Evolutionary conservation across 1,140 invertebrate genomes (phyloP).

Genomic region (Hypsibius dujardini): DNA sequence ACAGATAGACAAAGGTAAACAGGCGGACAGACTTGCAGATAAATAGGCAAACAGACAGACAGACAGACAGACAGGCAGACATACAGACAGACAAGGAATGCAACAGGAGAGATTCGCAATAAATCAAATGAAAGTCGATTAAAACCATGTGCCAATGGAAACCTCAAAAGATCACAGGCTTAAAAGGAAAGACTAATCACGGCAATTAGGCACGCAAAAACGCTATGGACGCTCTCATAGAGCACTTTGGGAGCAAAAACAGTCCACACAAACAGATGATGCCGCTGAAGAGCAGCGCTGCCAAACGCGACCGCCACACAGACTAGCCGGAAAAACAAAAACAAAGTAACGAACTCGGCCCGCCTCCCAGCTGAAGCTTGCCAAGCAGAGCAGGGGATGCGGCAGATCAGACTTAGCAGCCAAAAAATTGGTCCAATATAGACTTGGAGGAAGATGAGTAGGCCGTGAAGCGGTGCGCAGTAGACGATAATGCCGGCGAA

Average conservation of each 20-base stretch:
- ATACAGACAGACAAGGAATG: no score
- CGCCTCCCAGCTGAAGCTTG: slow-evolving; percentile 19
- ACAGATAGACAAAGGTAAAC: no score
- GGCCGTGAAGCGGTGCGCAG: slow-evolving; percentile 42
- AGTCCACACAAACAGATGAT: slow-evolving; percentile 75
- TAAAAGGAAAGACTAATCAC: no score
- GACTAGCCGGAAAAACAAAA: slow-evolving; percentile 36
- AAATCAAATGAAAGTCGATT: no score
- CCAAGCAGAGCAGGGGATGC: slow-evolving; percentile 14
- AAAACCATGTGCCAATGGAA: no score
- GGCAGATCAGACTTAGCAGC: slow-evolving; percentile 23
- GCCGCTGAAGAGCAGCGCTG: slow-evolving; percentile 46
- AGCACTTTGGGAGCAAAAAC: slow-evolving; percentile 76
- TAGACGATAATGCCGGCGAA: slow-evolving; percentile 65
- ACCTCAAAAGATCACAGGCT: no score
- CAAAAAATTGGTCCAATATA: slow-evolving; percentile 35
- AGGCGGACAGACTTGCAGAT: no score
- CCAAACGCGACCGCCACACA: slow-evolving; percentile 44
- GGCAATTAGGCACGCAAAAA: no score
- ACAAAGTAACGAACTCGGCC: slow-evolving; percentile 35
- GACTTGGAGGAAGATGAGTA: slow-evolving; percentile 45
- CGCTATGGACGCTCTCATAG: slow-evolving; percentile 42
- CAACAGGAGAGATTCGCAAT: no score
- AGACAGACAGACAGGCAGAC: no score
- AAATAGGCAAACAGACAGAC: no score